Conservation (phyloP, 1,140 invertebrate species). For the Sinella curviseta region DNA sequence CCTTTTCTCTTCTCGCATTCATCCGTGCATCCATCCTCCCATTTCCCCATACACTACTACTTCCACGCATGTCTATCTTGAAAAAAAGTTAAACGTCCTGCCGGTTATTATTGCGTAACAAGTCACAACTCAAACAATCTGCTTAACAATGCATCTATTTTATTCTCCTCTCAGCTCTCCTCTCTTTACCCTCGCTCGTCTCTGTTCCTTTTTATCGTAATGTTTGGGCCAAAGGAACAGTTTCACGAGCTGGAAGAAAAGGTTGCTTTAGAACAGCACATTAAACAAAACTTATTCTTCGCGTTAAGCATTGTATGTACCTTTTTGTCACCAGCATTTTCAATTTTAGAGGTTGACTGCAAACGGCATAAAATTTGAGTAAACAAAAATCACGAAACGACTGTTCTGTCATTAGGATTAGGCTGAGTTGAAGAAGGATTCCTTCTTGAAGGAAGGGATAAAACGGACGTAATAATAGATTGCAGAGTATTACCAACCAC, state of each 20-base stretch:
- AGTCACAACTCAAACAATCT: not conserved
- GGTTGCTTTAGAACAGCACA: not conserved
- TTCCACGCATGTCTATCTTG: not conserved
- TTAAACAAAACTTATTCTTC: no score
- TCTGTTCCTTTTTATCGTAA: no score
- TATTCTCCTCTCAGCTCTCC: not conserved
- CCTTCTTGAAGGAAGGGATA: no score
- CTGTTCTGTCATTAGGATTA: no score
- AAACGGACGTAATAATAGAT: no score
- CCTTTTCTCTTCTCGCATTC: not conserved
- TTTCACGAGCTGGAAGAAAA: not conserved
- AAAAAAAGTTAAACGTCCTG: not conserved
- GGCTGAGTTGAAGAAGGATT: no score
- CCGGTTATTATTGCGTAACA: not conserved
- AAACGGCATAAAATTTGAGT: not conserved
- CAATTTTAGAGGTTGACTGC: not conserved
- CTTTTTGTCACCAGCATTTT: constrained; percentile 9
- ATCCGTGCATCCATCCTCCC: no score
- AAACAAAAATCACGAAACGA: not conserved
- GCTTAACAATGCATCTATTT: not conserved
- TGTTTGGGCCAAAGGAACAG: no score
- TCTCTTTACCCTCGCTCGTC: no score
- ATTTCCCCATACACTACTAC: not conserved
- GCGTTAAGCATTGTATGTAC: no score
- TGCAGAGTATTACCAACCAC: no score